Evolutionary conservation across 2,797 vertebrate species (phyloP), one percentile per base, ranked within the genome.

Genomic region (Falco peregrinus): DNA sequence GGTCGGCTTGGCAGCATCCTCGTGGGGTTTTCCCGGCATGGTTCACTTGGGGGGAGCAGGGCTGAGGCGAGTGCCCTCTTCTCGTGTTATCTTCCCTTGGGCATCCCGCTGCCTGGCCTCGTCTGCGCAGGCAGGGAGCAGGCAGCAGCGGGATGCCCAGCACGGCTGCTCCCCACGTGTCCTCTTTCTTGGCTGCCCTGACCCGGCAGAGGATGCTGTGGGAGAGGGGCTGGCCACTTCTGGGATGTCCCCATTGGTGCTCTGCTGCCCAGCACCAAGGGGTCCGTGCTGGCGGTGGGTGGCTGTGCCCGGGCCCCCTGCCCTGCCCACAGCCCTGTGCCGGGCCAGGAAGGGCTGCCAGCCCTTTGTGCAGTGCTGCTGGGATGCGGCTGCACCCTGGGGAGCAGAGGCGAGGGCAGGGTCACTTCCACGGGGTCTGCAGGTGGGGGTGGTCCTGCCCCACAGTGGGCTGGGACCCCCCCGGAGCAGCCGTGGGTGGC

Each of bases 21-120:
- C 18, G 1, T 1, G 5, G 61, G 53, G 37, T 43, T 35, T 68
- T 53, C 48, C 65, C 24, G 2, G 65, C 1, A 2, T 2, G 19
- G 54, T 41, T 82, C 35, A 0, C 7, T 6, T 5, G 15, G 18
- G 50, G 50, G 29, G 11, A 73, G 41, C 39, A 3, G 67, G 65
- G 47, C 41, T 4, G 10, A 35, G 47, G 47, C 1, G 3, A 31
- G 47, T 8, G 1, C 29, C 8, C 5, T 5, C 45, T 54, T 21
- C 57, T 37, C 16, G 3, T 59, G 21, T 43, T 43, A 8, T 20
- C 53, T 31, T 25, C 7, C 39, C 71, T 17, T 31, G 53, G 21
- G 70, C 14, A 2, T 69, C 54, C 24, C 1, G 18, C 64, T n/a
- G 54, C 65, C 77, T 15, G 26, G 61, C 12, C 43, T 16, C 43